These are phyloP conservation scores for Manis pentadactyla DNA, from an alignment of 2,797 vertebrate species.

Conservation along the genomic window DNA sequence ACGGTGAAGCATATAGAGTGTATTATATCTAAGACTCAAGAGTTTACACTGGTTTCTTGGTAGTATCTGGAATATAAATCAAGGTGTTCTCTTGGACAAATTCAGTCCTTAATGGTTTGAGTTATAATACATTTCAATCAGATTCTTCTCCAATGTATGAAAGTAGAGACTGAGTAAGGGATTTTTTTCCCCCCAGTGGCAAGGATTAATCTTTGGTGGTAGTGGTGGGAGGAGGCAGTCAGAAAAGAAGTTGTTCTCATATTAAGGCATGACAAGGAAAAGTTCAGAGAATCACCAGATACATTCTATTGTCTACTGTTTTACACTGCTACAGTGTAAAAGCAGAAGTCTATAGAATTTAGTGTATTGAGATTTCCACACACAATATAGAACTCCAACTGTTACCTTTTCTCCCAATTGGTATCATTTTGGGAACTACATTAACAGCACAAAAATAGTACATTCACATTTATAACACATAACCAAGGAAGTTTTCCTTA, in stretches of 20 bases:
- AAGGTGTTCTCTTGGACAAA: conserved; percentile 60
- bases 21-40: not conserved
- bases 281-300: not conserved
- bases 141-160: conserved; percentile 43
- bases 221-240: not conserved
- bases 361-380: not conserved
- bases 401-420: not conserved
- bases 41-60: not conserved
- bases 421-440: not conserved
- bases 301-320: not conserved
- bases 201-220: conserved; percentile 46
- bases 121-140: conserved; percentile 69
- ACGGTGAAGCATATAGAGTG: not conserved
- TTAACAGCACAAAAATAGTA: not conserved
- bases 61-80: not conserved
- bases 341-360: conserved; percentile 9
- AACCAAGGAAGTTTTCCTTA: not conserved
- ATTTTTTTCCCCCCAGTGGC: not conserved
- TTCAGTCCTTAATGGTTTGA: conserved; percentile 21
- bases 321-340: not conserved
- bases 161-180: not conserved
- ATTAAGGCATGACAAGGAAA: conserved; percentile 52
- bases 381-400: not conserved
- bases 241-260: conserved; percentile 50
- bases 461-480: not conserved